Conservation (phyloP, 2,888 invertebrate species). For the Bombylius major region DNA sequence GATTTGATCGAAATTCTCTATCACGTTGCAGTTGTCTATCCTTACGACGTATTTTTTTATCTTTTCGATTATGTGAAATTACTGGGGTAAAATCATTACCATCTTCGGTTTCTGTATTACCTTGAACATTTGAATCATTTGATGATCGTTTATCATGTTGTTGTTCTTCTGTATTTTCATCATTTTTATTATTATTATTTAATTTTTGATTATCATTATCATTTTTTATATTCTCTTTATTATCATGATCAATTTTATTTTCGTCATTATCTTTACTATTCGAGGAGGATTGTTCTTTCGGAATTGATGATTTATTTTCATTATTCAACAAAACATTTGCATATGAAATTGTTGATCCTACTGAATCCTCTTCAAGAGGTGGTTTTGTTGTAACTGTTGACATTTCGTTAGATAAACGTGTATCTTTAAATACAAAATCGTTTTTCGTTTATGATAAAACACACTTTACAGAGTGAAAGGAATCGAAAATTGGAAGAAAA, state of each 20-base stretch:
- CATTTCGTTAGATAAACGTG: background rate
- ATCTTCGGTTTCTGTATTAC: conserved; percentile 28
- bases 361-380: too few species aligned
- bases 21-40: conserved; percentile 17
- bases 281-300: conserved; percentile 20
- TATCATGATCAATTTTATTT: conserved; percentile 13
- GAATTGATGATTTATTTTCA: conserved; percentile 21
- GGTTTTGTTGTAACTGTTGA: background rate
- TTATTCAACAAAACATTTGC: conserved; percentile 58
- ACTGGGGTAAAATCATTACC: conserved; percentile 36
- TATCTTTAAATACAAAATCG: too few species aligned
- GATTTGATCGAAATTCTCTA: background rate
- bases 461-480: too few species aligned
- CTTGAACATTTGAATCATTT: background rate
- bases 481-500: too few species aligned
- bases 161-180: background rate
- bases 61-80: conserved; percentile 33
- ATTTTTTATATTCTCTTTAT: conserved; percentile 25
- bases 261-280: background rate
- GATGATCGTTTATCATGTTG: background rate
- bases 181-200: background rate
- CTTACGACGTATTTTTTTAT: conserved; percentile 34
- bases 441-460: too few species aligned
- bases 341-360: conserved; percentile 39
- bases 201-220: background rate